Conservation (phyloP, 37 sponge, comb jelly and placozoan species). For the Beroe ovata region DNA sequence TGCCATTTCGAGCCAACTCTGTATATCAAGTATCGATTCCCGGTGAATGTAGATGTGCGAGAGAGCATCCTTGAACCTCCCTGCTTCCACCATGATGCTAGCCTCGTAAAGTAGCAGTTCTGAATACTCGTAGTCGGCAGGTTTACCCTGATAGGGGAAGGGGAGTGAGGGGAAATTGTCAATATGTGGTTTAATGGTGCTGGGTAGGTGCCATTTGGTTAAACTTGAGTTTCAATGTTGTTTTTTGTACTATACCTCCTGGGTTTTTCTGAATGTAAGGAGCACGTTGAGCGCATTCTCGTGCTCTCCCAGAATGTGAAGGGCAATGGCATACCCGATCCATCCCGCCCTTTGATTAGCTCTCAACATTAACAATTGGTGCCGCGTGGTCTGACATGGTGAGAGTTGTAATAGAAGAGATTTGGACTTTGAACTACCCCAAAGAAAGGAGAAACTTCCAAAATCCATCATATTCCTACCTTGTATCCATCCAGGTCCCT, state of each 20-base stretch:
- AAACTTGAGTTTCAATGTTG: no score
- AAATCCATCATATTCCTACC: no score
- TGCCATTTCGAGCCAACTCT: constrained; percentile 65
- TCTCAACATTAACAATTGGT: constrained; percentile 84
- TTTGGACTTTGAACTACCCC: no score
- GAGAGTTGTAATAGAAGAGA: no score
- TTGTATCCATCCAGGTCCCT: constrained; percentile 94
- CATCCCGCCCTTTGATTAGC: constrained; percentile 90
- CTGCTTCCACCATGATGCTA: constrained; percentile 78
- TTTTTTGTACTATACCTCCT: no score
- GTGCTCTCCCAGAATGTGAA: constrained; percentile 85
- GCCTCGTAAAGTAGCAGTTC: constrained; percentile 92
- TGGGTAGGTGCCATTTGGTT: no score
- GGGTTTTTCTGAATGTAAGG: constrained; percentile 85
- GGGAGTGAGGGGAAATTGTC: no score
- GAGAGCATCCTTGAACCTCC: constrained; percentile 73
- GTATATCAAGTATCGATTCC: constrained; percentile 8
- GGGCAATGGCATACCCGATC: constrained; percentile 89
- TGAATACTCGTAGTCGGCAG: constrained; percentile 76
- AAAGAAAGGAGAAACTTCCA: no score
- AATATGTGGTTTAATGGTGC: constrained; percentile 2
- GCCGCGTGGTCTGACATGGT: constrained; percentile 91
- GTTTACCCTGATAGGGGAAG: constrained; percentile 61
- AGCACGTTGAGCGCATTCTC: constrained; percentile 84
- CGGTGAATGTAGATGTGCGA: constrained; percentile 72